Evolutionary conservation across 2,888 invertebrate genomes (phyloP).

Genomic region (Holacanthella duospinosa): DNA sequence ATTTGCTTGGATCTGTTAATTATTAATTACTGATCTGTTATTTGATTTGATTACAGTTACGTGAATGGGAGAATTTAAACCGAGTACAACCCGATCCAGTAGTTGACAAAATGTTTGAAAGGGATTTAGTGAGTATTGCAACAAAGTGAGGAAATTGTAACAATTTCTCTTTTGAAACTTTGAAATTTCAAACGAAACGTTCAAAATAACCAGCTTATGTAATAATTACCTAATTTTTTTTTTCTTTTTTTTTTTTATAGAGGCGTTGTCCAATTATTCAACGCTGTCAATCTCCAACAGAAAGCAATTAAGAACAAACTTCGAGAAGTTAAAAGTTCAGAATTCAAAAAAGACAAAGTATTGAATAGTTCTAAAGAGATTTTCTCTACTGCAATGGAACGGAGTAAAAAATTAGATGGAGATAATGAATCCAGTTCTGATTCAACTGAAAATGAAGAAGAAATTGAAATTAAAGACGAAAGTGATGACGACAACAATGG

Average conservation of each 20-base stretch:
- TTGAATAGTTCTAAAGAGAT: constrained; percentile 38
- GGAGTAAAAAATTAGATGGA: constrained; percentile 4
- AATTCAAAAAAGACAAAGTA: constrained; percentile 42
- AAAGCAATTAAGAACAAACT: constrained; percentile 41
- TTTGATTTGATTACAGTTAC: constrained; percentile 46
- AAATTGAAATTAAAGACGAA: constrained; percentile 1
- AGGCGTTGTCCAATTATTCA: constrained; percentile 47
- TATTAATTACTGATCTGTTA: constrained; percentile 16
- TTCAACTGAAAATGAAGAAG: neutral
- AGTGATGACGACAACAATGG: neutral
- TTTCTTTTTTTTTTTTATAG: constrained; percentile 35
- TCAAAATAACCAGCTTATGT: neutral
- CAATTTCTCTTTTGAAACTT: no score
- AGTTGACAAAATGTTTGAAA: constrained; percentile 62
- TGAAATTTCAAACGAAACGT: no score
- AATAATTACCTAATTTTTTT: neutral
- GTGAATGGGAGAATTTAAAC: constrained; percentile 51
- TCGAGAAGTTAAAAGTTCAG: constrained; percentile 40
- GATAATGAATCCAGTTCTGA: neutral
- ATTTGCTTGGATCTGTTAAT: no score
- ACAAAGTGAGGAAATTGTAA: constrained; percentile 55
- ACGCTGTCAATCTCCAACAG: constrained; percentile 45
- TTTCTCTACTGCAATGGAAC: constrained; percentile 37
- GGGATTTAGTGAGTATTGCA: constrained; percentile 66
- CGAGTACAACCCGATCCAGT: constrained; percentile 61